phyloP scores from a whole-genome alignment of 2,113 vertebrate genomes.

The Strix aluco region DNA sequence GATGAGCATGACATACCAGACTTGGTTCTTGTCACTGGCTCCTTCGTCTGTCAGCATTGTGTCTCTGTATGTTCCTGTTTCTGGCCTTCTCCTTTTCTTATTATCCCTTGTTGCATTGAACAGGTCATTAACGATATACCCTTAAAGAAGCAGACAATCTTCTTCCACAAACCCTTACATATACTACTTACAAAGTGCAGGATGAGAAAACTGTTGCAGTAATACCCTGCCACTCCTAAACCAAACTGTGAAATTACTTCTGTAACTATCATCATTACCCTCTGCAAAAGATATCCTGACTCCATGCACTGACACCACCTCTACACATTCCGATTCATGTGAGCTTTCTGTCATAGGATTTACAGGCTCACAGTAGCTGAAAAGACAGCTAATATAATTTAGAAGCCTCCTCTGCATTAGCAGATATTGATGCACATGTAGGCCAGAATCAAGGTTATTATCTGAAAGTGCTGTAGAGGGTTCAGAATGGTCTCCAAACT shows the following conservation, averaged over 20 bases:
- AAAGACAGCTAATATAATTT: neutral
- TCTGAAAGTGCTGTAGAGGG: neutral
- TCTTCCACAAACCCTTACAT: neutral
- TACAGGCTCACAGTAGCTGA: neutral
- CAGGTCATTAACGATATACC: neutral
- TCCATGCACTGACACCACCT: neutral
- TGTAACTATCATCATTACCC: neutral
- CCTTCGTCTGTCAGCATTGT: neutral
- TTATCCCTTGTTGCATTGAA: neutral
- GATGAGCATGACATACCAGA: neutral
- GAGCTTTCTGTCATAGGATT: neutral
- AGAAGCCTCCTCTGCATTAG: neutral
- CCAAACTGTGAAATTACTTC: neutral
- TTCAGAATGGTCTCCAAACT: neutral
- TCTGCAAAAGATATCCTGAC: neutral
- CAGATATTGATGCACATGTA: neutral
- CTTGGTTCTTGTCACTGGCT: neutral
- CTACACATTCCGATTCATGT: neutral
- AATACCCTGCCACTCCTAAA: neutral
- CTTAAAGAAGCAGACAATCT: neutral
- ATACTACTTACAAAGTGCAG: neutral
- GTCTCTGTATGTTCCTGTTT: neutral
- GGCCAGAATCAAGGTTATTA: neutral
- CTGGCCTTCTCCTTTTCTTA: neutral
- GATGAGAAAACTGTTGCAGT: neutral